Base-by-base conservation (phyloP, 2,888 invertebrate species). In the Teleiodes luculella region DNA sequence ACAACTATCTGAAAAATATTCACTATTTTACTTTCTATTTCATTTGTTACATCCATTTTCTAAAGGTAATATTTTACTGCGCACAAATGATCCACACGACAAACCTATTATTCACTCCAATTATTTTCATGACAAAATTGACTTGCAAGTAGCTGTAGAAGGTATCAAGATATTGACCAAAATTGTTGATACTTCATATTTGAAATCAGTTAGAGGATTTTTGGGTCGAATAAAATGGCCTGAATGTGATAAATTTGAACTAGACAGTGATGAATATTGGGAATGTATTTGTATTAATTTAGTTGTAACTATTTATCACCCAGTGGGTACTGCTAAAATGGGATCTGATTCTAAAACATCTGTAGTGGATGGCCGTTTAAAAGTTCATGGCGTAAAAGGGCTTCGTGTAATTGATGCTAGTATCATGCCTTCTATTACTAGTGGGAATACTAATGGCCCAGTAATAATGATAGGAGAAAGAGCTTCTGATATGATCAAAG, bases 371-470 rank as follows among this genome's bases (percentile, higher is more conserved):
- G 45, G 55, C 33, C 55, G 46, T 14, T 49, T 54, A 14, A 51
- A 33, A 51, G 60, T 54, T 41, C 65, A 52, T 61, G 57, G 56
- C n/a, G 58, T 59, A 52, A 61, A 8, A 48, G 82, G 52, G 3
- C 57, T 65, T 16, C 56, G 95, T 31, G 94, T 95, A 0, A 91
- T 91, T 0, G 95, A 95, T 70, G 94, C 93, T 0, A 94, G 94
- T 18, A 91, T 95, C 18, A 95, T 95, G 94, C 95, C 95, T 0
- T 84, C 74, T 1, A 92, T 95, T 45, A 88, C 93, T 0, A 94
- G 94, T 61, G 94, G 93, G 0, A 95, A 95, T 72, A 94, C 94
- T 0, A 94, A 94, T 69, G 95, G 93, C 0, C 93, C 95, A 0
- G 90, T 91, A 0, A 92, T 94, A 11, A 95, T 95, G 95, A 94